Evolutionary conservation across 1,140 invertebrate genomes (phyloP).

Genomic region (Drosophila dunni): DNA sequence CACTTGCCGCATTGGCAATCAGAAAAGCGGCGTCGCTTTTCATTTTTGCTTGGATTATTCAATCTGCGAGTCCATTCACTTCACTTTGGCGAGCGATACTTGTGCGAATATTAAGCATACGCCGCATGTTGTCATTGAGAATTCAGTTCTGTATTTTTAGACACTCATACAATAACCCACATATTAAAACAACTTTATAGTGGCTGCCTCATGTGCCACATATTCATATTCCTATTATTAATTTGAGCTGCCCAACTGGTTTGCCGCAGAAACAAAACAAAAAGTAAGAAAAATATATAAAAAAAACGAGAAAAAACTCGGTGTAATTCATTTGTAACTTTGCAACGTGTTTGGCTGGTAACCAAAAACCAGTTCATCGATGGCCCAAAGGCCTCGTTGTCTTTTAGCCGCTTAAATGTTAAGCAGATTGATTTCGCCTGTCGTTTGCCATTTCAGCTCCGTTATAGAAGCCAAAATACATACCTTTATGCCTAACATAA

Average conservation of each 20-base stretch:
- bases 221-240: slow-evolving; percentile 62
- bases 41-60: slow-evolving; percentile 43
- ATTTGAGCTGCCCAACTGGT: slow-evolving; percentile 74
- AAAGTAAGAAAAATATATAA: too few species aligned
- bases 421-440: slow-evolving; percentile 73
- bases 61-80: slow-evolving; percentile 61
- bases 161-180: slow-evolving; percentile 32
- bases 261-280: slow-evolving; percentile 28
- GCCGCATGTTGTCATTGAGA: slow-evolving; percentile 76
- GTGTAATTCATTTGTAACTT: slow-evolving; percentile 73
- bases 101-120: slow-evolving; percentile 61
- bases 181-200: slow-evolving; percentile 40
- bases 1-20: slow-evolving; percentile 34
- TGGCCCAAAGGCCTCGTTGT: slow-evolving; percentile 65
- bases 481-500: slow-evolving; percentile 36
- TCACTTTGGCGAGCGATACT: slow-evolving; percentile 17
- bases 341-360: slow-evolving; percentile 67
- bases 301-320: too few species aligned
- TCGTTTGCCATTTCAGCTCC: slow-evolving; percentile 54
- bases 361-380: slow-evolving; percentile 65
- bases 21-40: slow-evolving; percentile 31
- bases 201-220: slow-evolving; percentile 52
- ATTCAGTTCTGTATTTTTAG: slow-evolving; percentile 61
- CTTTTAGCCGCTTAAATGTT: slow-evolving; percentile 64
- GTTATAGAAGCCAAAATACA: slow-evolving; percentile 60